Evolutionary conservation across 2,797 vertebrate species (phyloP).

Genomic region (Buphagus erythrorhynchus): DNA sequence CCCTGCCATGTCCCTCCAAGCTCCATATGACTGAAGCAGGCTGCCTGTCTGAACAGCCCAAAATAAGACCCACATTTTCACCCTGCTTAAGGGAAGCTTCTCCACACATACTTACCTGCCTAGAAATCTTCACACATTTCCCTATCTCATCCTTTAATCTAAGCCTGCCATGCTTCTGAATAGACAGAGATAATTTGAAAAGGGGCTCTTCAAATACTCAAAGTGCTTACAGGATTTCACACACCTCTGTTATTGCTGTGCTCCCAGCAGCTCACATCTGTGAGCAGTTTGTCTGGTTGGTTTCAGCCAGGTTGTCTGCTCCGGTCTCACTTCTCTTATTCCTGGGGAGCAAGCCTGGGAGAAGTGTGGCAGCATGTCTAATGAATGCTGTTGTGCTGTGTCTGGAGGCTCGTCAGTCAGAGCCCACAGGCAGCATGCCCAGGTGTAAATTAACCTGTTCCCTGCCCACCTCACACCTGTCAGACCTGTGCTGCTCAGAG

Average conservation of each 20-base stretch:
- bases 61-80: not conserved
- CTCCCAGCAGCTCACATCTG: not conserved
- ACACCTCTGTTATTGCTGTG: not conserved
- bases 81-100: not conserved
- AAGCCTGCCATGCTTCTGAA: not conserved
- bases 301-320: not conserved
- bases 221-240: not conserved
- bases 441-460: conserved; percentile 31
- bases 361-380: not conserved
- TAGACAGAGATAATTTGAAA: not conserved
- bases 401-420: not conserved
- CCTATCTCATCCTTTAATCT: not conserved
- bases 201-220: not conserved
- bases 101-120: not conserved
- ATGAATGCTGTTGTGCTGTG: not conserved
- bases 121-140: not conserved
- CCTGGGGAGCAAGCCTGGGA: not conserved
- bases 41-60: not conserved
- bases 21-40: not conserved
- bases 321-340: not conserved
- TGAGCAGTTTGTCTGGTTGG: not conserved
- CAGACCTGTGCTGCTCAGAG: not conserved
- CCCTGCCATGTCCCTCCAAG: not conserved
- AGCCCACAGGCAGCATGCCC: not conserved
- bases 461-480: not conserved